phyloP scores from a whole-genome alignment of 1,140 invertebrate species.

The Orius insidiosus region DNA sequence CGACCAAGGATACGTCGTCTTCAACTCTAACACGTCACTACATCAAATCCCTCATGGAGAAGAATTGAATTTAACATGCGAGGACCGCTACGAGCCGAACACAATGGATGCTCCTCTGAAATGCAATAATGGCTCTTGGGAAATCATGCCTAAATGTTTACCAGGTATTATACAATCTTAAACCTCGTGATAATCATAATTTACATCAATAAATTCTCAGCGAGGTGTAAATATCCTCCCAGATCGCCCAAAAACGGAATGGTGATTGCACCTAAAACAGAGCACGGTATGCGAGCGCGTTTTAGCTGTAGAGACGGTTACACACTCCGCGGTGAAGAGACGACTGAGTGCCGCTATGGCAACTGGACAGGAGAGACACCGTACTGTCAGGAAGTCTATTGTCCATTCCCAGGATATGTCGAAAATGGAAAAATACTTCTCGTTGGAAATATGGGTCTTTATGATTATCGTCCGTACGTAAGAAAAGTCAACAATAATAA shows the following conservation, averaged over 20 bases:
- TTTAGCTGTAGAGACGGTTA: constrained; percentile 88
- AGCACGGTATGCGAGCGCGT: constrained; percentile 81
- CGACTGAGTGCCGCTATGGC: constrained; percentile 70
- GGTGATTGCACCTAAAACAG: constrained; percentile 88
- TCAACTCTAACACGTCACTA: constrained; percentile 12
- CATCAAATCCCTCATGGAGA: constrained; percentile 65
- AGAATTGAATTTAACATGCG: constrained; percentile 67
- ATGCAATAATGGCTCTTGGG: constrained; percentile 94
- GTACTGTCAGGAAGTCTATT: constrained; percentile 78
- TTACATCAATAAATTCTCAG: no score
- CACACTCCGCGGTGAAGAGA: constrained; percentile 49
- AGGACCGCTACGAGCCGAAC: constrained; percentile 71
- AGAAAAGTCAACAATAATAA: constrained; percentile 79
- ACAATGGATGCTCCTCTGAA: constrained; percentile 52
- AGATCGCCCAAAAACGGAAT: constrained; percentile 75
- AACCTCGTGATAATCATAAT: no score
- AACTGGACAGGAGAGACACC: constrained; percentile 80
- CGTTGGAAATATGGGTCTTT: constrained; percentile 92
- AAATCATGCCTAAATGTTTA: constrained; percentile 74
- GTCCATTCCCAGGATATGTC: constrained; percentile 82
- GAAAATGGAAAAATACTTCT: constrained; percentile 80
- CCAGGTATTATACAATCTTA: no score
- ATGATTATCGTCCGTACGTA: constrained; percentile 92
- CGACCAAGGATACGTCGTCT: constrained; percentile 54
- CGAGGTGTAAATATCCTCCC: constrained; percentile 75